phyloP scores from a whole-genome alignment of 2,113 vertebrate genomes.

The Catharus bicknelli region DNA sequence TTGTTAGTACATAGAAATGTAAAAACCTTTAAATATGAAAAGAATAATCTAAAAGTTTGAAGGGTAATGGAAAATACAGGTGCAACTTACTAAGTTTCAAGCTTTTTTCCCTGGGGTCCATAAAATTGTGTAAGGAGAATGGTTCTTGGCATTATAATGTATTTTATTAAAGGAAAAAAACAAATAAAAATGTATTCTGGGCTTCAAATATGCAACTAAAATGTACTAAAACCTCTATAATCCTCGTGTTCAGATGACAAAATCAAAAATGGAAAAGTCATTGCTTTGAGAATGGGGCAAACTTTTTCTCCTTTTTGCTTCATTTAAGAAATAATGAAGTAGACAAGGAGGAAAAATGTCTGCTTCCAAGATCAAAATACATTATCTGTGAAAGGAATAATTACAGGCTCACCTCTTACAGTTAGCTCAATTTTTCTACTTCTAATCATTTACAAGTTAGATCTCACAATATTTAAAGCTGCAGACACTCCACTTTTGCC shows the following conservation, averaged over 20 bases:
- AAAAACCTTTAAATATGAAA: background rate
- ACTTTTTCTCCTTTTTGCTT: background rate
- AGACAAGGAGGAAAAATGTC: background rate
- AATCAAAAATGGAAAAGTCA: background rate
- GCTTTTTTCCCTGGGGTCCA: background rate
- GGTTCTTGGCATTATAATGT: background rate
- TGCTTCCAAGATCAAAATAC: background rate
- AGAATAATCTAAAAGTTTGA: background rate
- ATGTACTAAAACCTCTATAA: background rate
- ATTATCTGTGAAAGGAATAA: background rate
- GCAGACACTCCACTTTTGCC: background rate
- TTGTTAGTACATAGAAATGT: background rate
- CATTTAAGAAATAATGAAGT: background rate
- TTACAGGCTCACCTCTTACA: background rate
- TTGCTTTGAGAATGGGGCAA: background rate
- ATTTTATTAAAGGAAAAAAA: background rate
- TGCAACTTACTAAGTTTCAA: background rate
- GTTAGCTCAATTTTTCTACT: background rate
- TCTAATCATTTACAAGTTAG: background rate
- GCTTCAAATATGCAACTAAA: background rate
- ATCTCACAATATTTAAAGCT: background rate
- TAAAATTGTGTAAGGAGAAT: background rate
- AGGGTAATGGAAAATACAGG: background rate
- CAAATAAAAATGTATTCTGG: background rate
- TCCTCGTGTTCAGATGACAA: background rate